Percentiles rank a stretch among this genome's conserved stretches.
Conservation (phyloP, 1,140 invertebrate species). For the Tribolium madens region DNA sequence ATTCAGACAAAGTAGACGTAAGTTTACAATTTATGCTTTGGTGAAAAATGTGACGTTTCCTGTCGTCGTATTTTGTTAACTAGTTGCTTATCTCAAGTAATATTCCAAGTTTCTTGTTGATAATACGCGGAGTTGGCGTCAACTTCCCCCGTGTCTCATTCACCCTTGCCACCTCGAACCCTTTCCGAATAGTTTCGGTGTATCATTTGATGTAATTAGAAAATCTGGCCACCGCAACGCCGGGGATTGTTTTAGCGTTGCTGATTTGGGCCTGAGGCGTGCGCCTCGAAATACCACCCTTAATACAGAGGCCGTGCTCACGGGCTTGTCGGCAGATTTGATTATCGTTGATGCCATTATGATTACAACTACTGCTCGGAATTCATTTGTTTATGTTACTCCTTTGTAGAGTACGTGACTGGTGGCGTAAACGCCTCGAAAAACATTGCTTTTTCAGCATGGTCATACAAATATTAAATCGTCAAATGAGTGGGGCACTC, state of each 20-base stretch:
- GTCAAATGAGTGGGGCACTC: constrained; percentile 2
- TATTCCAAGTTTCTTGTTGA: not conserved
- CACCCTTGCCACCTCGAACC: constrained; percentile 1
- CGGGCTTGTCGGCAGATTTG: constrained; percentile 48
- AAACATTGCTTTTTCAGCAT: too few relatives aligned
- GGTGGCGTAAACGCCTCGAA: too few relatives aligned
- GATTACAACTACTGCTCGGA: constrained; percentile 26
- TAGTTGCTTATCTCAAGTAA: not conserved
- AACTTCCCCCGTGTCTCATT: not conserved
- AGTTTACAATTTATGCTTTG: not conserved
- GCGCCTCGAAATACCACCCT: constrained; percentile 40
- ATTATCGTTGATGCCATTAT: constrained; percentile 46
- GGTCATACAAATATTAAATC: constrained; percentile 14
- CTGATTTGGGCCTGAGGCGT: constrained; percentile 47
- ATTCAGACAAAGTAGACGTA: too few relatives aligned
- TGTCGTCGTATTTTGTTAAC: not conserved
- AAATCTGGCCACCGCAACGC: constrained; percentile 55
- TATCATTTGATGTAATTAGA: constrained; percentile 57
- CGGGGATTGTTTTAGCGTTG: constrained; percentile 49
- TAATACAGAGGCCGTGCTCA: constrained; percentile 46
- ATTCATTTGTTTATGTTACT: constrained; percentile 33
- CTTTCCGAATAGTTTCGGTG: constrained; percentile 53
- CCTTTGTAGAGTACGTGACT: not conserved
- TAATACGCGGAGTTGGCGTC: not conserved
- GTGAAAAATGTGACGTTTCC: not conserved